Conservation (phyloP, 2,797 vertebrate genomes). For the Loriculus beryllinus region DNA sequence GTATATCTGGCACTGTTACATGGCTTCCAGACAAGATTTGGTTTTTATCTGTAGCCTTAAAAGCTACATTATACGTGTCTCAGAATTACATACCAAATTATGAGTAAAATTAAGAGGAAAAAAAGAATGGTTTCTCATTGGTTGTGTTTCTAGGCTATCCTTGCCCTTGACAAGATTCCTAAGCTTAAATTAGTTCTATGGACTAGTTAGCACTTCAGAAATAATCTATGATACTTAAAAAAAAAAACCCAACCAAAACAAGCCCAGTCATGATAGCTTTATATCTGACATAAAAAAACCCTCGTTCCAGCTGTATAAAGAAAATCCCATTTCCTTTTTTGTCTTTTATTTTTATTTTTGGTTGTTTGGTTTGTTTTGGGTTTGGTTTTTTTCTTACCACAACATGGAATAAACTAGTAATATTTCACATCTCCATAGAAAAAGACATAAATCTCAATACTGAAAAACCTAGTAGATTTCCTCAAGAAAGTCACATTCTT, state of each 20-base stretch:
- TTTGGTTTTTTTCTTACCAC: rapidly evolving
- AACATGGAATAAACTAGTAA: neutral
- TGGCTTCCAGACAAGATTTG: neutral
- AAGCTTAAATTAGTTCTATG: neutral
- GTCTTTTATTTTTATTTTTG: neutral
- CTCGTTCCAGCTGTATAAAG: neutral
- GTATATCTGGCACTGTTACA: neutral
- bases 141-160: neutral
- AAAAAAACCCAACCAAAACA: neutral
- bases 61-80: neutral
- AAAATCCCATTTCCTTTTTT: neutral
- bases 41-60: neutral
- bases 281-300: neutral
- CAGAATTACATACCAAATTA: neutral
- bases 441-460: neutral
- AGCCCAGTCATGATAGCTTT: rapidly evolving
- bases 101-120: neutral
- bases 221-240: neutral
- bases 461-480: neutral
- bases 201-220: neutral
- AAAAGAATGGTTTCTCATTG: neutral
- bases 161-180: neutral
- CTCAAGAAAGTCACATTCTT: neutral
- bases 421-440: neutral
- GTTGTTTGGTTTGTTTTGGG: too few species aligned